These are phyloP conservation scores for Phenganax stokvisi DNA, from an alignment of 92 coral and sea anemone genomes.

Conservation along the genomic window DNA sequence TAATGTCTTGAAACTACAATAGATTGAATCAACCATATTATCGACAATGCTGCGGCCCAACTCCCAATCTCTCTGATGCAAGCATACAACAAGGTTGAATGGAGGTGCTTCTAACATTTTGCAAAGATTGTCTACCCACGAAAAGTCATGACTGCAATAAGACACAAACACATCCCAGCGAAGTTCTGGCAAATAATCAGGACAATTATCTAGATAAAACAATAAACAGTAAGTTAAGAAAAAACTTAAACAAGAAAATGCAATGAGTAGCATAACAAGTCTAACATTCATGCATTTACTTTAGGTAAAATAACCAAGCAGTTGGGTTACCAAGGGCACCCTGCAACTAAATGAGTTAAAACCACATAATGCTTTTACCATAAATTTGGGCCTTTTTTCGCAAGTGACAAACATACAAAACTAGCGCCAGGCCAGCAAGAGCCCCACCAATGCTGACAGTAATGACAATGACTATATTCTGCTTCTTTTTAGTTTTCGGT, in stretches of 20 bases:
- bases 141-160: constrained; percentile 73
- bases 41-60: constrained; percentile 16
- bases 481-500: background rate
- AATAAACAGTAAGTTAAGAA: no score
- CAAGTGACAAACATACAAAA: constrained; percentile 1
- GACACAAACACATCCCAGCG: constrained; percentile 68
- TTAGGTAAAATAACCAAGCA: no score
- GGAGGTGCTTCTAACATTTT: constrained; percentile 31
- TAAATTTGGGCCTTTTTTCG: background rate
- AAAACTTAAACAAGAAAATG: no score
- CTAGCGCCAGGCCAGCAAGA: constrained; percentile 9
- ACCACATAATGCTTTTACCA: background rate
- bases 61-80: constrained; percentile 40
- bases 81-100: constrained; percentile 19
- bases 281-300: no score
- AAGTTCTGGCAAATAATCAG: constrained; percentile 16
- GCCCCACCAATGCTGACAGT: constrained; percentile 22
- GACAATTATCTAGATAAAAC: background rate
- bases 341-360: background rate
- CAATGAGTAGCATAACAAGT: no score
- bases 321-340: no score
- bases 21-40: constrained; percentile 30
- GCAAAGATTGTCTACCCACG: constrained; percentile 55
- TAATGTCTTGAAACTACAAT: constrained; percentile 29
- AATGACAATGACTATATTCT: background rate